Evolutionary conservation across 2,113 vertebrate genomes (phyloP).

Genomic region (Caracal caracal): DNA sequence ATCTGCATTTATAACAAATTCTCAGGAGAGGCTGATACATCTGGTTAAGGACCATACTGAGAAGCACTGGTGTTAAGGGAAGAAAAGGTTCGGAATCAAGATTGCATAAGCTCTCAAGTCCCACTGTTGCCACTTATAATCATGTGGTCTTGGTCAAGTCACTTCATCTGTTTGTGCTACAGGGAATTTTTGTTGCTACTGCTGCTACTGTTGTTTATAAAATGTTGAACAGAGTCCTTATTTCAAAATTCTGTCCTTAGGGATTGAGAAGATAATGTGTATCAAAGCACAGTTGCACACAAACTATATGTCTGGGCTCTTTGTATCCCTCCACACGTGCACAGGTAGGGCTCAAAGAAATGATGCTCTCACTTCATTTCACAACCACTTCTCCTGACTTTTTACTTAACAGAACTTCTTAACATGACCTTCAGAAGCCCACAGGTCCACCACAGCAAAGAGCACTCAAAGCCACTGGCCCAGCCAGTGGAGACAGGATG

Average conservation of each 20-base stretch:
- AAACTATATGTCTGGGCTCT: background rate
- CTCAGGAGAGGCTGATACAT: background rate
- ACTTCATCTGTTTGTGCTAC: background rate
- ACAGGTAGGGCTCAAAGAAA: background rate
- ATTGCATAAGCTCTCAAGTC: background rate
- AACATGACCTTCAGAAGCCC: background rate
- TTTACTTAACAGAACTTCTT: background rate
- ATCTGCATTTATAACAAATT: background rate
- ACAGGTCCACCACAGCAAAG: conserved; percentile 53
- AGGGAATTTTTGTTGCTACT: background rate
- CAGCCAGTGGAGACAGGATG: conserved; percentile 66
- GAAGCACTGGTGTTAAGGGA: background rate
- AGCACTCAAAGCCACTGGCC: conserved; percentile 38
- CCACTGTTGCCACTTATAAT: background rate
- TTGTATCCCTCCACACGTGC: background rate
- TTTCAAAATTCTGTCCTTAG: background rate
- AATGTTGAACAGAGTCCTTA: background rate
- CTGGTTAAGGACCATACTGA: background rate
- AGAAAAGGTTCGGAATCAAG: background rate
- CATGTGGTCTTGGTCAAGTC: background rate
- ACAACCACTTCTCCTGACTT: background rate
- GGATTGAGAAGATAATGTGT: background rate
- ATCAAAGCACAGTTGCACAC: background rate
- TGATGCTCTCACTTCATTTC: background rate
- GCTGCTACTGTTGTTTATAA: background rate